A percentile compares a stretch with the other conserved stretches of the same genome.
phyloP scores from a whole-genome alignment of 2,888 invertebrate genomes.

The Noctua comes region DNA sequence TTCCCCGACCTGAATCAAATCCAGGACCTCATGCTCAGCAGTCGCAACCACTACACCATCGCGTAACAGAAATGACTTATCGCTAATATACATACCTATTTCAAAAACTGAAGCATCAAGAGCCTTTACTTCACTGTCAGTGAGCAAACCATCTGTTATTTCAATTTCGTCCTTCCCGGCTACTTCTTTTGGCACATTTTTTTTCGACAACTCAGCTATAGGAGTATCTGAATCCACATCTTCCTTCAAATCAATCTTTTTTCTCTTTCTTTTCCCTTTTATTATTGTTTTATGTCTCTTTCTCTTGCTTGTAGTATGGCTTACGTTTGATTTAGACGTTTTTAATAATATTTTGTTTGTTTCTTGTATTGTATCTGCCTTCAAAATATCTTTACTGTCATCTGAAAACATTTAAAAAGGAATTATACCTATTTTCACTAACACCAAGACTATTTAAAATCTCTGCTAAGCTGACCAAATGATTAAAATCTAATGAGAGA shows the following conservation, averaged over 20 bases:
- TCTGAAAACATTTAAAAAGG: conserved; percentile 31
- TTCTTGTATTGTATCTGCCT: conserved; percentile 11
- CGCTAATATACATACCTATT: conserved; percentile 31
- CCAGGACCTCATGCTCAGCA: neutral
- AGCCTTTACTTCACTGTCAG: neutral
- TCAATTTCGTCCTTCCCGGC: conserved; percentile 8
- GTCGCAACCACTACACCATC: neutral
- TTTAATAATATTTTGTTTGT: neutral
- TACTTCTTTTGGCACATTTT: conserved; percentile 28
- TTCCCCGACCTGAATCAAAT: neutral
- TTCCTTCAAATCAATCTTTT: conserved; percentile 17
- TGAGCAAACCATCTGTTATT: conserved; percentile 2
- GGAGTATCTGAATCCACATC: conserved; percentile 76
- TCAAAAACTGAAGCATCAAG: conserved; percentile 6
- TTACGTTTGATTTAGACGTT: conserved; percentile 19
- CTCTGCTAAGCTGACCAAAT: neutral
- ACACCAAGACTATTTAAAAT: neutral
- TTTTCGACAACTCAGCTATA: conserved; percentile 68
- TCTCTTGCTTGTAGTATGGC: conserved; percentile 41
- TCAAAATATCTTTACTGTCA: conserved; percentile 34
- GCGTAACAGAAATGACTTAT: neutral
- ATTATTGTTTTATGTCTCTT: conserved; percentile 56
- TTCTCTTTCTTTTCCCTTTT: conserved; percentile 44
- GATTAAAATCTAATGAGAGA: neutral
- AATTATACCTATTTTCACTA: neutral